phyloP scores from a whole-genome alignment of 2,888 invertebrate species.

The Drosophila prolongata region DNA sequence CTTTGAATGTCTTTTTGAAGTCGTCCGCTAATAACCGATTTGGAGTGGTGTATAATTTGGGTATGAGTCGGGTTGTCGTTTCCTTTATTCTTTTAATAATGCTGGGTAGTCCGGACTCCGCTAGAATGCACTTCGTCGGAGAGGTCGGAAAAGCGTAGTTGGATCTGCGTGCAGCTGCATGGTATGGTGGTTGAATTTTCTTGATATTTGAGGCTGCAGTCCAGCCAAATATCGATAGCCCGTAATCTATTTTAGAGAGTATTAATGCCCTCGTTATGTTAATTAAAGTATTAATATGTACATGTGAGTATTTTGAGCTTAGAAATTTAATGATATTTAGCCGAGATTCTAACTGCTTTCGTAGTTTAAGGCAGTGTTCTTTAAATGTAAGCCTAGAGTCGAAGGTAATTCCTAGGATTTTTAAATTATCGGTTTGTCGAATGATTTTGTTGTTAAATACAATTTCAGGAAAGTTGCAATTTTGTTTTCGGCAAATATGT shows the following conservation, averaged over 20 bases:
- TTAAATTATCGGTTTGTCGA: not conserved
- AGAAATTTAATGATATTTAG: not conserved
- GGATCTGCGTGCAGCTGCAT: too few relatives aligned
- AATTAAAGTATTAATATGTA: not conserved
- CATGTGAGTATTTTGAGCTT: not conserved
- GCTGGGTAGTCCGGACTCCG: too few relatives aligned
- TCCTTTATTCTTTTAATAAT: too few relatives aligned
- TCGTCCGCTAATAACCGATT: not conserved
- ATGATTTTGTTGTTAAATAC: not conserved
- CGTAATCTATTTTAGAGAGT: not conserved
- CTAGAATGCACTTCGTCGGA: too few relatives aligned
- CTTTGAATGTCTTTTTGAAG: not conserved
- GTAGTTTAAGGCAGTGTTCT: not conserved
- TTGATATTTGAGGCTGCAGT: not conserved
- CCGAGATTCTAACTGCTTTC: not conserved
- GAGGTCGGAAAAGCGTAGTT: too few relatives aligned
- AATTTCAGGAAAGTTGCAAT: conserved; percentile 1
- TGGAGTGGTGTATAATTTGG: too few relatives aligned
- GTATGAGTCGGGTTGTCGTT: too few relatives aligned
- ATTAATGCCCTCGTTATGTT: not conserved
- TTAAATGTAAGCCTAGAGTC: conserved; percentile 2
- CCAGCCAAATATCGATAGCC: not conserved
- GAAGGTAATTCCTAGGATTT: conserved; percentile 3
- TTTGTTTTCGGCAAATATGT: not conserved
- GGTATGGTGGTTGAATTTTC: too few relatives aligned